Conservation (phyloP, 2,797 vertebrate species). For the Psittacula echo region DNA sequence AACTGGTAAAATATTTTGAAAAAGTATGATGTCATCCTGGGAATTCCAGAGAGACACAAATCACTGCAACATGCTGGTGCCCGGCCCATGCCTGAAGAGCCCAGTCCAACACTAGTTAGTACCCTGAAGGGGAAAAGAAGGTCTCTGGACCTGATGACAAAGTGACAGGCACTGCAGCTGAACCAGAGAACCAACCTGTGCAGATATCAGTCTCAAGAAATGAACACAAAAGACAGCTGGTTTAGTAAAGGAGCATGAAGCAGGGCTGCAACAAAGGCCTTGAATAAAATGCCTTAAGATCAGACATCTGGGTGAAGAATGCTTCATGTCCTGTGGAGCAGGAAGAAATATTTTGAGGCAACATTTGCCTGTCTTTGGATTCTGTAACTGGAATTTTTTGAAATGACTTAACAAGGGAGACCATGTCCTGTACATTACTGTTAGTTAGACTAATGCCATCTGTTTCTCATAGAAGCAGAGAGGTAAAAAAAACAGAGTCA, state of each 20-base stretch:
- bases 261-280: not conserved
- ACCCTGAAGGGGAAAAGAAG: not conserved
- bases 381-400: not conserved
- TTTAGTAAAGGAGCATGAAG: not conserved
- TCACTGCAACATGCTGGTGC: not conserved
- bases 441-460: not conserved
- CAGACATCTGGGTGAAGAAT: not conserved
- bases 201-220: not conserved
- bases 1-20: not conserved
- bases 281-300: not conserved
- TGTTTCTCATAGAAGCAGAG: not conserved
- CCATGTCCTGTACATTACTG: not conserved
- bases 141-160: not conserved
- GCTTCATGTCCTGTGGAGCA: not conserved
- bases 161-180: not conserved
- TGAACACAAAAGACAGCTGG: not conserved
- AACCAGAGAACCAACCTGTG: not conserved
- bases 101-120: not conserved
- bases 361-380: not conserved
- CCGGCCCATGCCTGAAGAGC: not conserved
- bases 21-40: not conserved
- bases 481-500: not conserved
- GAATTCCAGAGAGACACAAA: not conserved
- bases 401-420: not conserved
- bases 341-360: not conserved